phyloP scores from a whole-genome alignment of 2,888 invertebrate genomes.

The Plemyria rubiginata region DNA sequence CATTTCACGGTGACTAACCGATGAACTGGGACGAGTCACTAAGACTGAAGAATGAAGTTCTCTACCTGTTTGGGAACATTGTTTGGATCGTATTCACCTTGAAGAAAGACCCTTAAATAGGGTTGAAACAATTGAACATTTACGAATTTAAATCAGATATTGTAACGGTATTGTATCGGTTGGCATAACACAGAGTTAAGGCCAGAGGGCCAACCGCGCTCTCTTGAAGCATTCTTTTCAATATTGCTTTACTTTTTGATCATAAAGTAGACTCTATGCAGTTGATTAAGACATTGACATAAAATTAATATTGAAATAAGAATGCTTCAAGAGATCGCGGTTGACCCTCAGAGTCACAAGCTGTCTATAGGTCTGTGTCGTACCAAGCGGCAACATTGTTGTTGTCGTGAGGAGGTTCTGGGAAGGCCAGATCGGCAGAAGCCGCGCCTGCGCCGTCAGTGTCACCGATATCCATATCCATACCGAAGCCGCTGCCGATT shows the following conservation, averaged over 20 bases:
- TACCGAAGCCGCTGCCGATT: conserved; percentile 93
- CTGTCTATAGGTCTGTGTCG: conserved; percentile 94
- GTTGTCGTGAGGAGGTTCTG: conserved; percentile 94
- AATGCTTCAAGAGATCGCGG: no score
- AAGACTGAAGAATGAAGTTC: not conserved
- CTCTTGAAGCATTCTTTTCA: no score
- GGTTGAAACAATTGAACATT: not conserved
- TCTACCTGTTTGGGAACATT: not conserved
- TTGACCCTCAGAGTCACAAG: not conserved
- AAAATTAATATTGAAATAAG: no score
- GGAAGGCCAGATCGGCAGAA: conserved; percentile 92
- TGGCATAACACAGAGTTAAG: conserved; percentile 26
- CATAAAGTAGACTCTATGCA: no score
- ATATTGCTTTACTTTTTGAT: no score
- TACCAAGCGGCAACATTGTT: conserved; percentile 98
- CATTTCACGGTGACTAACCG: not conserved
- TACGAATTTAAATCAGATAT: not conserved
- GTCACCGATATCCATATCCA: conserved; percentile 97
- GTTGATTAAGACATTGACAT: no score
- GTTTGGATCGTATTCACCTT: not conserved
- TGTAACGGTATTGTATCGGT: conserved; percentile 3
- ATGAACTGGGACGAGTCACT: not conserved
- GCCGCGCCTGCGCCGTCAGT: conserved; percentile 91
- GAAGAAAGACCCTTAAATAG: not conserved
- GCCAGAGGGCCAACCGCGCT: not conserved